Evolutionary conservation across 2,797 vertebrate genomes (phyloP).

Genomic region (Neosalanx taihuensis): DNA sequence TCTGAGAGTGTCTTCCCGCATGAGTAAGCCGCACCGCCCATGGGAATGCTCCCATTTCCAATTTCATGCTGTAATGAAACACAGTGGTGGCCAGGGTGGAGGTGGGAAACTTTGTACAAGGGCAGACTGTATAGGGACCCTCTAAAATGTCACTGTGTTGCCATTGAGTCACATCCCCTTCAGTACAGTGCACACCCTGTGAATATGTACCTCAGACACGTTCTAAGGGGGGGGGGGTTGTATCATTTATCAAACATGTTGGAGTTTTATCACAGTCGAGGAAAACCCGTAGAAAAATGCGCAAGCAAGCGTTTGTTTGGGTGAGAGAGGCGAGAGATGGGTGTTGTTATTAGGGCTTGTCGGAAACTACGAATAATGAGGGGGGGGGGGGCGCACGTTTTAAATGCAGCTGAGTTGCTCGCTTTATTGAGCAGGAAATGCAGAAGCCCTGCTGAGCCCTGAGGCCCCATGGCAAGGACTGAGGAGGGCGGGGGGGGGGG

Average conservation of each 20-base stretch:
- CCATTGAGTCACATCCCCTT: no score
- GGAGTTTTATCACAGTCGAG: constrained; percentile 38
- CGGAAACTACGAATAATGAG: constrained; percentile 56
- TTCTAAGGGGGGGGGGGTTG: no score
- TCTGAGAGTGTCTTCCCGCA: constrained; percentile 65
- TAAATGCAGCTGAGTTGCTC: constrained; percentile 28
- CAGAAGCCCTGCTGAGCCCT: constrained; percentile 45
- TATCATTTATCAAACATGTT: no score
- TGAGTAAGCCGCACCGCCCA: constrained; percentile 68
- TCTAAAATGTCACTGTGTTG: constrained; percentile 2
- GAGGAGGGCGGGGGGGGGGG: background rate
- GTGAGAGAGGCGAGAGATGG: background rate
- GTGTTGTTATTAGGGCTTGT: constrained; percentile 22
- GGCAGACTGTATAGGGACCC: constrained; percentile 4
- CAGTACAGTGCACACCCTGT: no score
- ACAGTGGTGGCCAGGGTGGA: constrained; percentile 67
- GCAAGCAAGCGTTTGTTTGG: background rate
- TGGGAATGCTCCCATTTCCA: constrained; percentile 70
- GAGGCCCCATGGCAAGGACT: constrained; percentile 8
- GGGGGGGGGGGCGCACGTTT: constrained; percentile 19
- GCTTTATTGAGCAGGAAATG: constrained; percentile 41
- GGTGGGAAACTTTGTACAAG: constrained; percentile 34
- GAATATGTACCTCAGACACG: no score
- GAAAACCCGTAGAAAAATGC: background rate
- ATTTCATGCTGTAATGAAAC: constrained; percentile 83